Base-by-base conservation (phyloP, 2,888 invertebrate species). In the Drosophila demipolita region DNA sequence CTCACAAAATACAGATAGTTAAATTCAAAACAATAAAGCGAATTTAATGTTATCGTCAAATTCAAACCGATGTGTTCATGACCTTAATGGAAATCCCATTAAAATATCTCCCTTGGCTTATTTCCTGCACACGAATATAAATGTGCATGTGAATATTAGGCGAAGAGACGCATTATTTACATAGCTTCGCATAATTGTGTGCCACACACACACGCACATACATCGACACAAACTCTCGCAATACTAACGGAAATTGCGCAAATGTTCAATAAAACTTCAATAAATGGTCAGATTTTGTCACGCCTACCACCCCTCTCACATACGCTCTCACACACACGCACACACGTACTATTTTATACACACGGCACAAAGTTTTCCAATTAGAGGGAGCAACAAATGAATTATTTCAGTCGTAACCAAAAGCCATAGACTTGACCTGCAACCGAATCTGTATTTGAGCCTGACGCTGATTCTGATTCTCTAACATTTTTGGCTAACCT, bases 291-390 rank as follows among this genome's bases (percentile, higher is more conserved):
- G 62, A 60, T 77, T 62, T 54, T 62, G 38, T 45, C 49, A 61
- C 53, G 17, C 2, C 3, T 26, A 26, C 26, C 4, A 26, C 26
- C 26, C 5, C 26, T 26, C 26, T 26, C 35, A 52, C 15, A 20
- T 1, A 52, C 20, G 6, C 7, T 20, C 26, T 40, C 45, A 20
- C 61, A 20, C 61, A 35, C 9, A 45, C 58, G 48, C 50, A 48
- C 33, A 50, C 59, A n/a, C 54, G 2, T 55, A 23, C 40, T 20
- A 15, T 45, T 23, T 23, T 45, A 23, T 4, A 66, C 49, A 26
- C 48, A 48, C 40, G 52, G n/a, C 58, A 45, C 50, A 75, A 84
- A 87, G 58, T 87, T 90, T 86, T 86, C 83, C 86, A 89, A 89
- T 87, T 87, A 87, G 75, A 70, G 71, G 62, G 58, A 72, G 66